These are phyloP conservation scores for Oasisia sp. DNA, from an alignment of 2,888 invertebrate species.

Conservation along the genomic window DNA sequence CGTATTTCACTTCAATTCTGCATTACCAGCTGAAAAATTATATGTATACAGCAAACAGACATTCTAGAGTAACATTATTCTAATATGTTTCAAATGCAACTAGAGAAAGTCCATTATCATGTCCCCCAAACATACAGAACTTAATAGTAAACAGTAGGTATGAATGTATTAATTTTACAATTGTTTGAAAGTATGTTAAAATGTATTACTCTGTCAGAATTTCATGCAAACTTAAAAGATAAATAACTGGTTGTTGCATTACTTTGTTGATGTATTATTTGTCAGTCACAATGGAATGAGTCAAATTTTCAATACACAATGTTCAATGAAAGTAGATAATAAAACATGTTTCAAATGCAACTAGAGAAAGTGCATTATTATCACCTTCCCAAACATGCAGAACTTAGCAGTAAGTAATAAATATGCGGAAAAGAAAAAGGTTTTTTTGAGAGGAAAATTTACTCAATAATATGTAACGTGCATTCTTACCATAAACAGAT, in stretches of 20 bases:
- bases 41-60: no score
- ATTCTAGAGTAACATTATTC: no score
- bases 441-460: no score
- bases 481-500: constrained; percentile 81
- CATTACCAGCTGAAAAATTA: no score
- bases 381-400: background rate
- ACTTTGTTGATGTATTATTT: background rate
- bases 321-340: background rate
- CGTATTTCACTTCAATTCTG: no score
- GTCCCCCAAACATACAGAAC: background rate
- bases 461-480: background rate
- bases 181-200: background rate
- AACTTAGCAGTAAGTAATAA: background rate
- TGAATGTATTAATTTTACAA: background rate
- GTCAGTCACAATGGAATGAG: background rate
- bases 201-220: background rate
- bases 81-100: no score
- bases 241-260: background rate
- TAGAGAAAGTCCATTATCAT: no score
- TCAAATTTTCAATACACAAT: background rate
- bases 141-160: background rate
- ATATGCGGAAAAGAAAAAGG: background rate
- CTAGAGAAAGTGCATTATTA: no score
- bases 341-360: no score
- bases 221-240: background rate